Conservation (phyloP, 2,888 invertebrate species). For the Acleris holmiana region DNA sequence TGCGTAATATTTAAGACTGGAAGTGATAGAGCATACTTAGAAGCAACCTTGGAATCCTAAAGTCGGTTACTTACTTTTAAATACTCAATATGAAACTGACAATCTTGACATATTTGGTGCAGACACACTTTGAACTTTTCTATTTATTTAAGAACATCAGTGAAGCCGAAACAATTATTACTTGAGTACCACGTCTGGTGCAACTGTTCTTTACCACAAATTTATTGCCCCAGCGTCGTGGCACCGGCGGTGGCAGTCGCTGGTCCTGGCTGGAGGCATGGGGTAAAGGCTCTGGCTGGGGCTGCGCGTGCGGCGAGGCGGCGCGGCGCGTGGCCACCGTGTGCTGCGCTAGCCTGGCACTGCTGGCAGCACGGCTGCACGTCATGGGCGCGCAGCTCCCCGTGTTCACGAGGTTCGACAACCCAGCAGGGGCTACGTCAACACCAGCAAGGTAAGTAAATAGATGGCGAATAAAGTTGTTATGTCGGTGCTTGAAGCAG, state of each 20-base stretch:
- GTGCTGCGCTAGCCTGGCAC: conserved; percentile 89
- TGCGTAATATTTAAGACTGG: too few relatives aligned
- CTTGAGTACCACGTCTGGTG: too few relatives aligned
- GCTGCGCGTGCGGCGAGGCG: conserved; percentile 85
- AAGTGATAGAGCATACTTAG: too few relatives aligned
- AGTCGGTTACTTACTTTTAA: too few relatives aligned
- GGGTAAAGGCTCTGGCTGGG: conserved; percentile 76
- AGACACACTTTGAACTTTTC: too few relatives aligned
- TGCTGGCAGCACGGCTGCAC: conserved; percentile 93
- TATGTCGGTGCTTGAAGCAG: too few relatives aligned
- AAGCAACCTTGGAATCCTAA: too few relatives aligned
- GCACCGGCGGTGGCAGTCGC: conserved; percentile 58
- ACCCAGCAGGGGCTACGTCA: conserved; percentile 95
- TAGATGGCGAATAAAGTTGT: not conserved
- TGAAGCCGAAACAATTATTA: too few relatives aligned
- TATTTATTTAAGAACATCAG: too few relatives aligned
- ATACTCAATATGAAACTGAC: too few relatives aligned
- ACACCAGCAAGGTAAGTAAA: conserved; percentile 85
- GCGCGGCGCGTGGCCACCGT: conserved; percentile 92
- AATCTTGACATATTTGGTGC: too few relatives aligned
- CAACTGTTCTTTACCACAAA: not conserved
- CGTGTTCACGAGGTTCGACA: conserved; percentile 98
- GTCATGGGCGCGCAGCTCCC: conserved; percentile 99
- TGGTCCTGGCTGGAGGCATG: conserved; percentile 78
- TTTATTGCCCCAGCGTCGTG: conserved; percentile 60